Evolutionary conservation across 2,888 invertebrate species (phyloP).

Genomic region (Myopa tessellatipennis): DNA sequence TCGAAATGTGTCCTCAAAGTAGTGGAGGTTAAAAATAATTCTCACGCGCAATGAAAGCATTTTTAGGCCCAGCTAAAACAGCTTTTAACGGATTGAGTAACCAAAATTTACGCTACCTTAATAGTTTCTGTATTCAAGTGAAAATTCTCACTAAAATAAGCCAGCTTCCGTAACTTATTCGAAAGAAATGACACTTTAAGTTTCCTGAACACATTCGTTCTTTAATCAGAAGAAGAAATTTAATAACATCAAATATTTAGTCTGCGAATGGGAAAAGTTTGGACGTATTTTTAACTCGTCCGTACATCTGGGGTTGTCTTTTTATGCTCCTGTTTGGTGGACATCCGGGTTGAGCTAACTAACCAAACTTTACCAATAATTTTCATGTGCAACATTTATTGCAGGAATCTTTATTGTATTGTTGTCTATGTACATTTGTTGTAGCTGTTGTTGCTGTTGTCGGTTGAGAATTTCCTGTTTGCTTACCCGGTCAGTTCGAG

Average conservation of each 20-base stretch:
- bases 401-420: constrained; percentile 41
- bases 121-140: too few relatives aligned
- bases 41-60: neutral
- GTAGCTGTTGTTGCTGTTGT: constrained; percentile 19
- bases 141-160: too few relatives aligned
- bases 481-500: constrained; percentile 31
- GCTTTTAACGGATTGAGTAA: too few relatives aligned
- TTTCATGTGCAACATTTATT: constrained; percentile 41
- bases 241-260: constrained; percentile 28
- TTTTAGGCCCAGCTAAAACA: neutral
- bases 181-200: too few relatives aligned
- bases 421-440: constrained; percentile 21
- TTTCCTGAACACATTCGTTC: neutral
- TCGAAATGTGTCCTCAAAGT: neutral
- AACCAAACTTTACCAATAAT: constrained; percentile 44
- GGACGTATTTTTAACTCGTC: neutral
- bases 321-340: constrained; percentile 21
- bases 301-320: constrained; percentile 4
- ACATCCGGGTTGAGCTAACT: constrained; percentile 41
- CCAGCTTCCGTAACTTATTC: too few relatives aligned
- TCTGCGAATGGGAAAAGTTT: constrained; percentile 33
- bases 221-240: neutral
- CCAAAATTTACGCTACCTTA: too few relatives aligned
- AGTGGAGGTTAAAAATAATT: neutral
- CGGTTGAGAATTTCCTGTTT: constrained; percentile 20